phyloP scores from a whole-genome alignment of 2,888 invertebrate genomes.

The Eilema caniola region DNA sequence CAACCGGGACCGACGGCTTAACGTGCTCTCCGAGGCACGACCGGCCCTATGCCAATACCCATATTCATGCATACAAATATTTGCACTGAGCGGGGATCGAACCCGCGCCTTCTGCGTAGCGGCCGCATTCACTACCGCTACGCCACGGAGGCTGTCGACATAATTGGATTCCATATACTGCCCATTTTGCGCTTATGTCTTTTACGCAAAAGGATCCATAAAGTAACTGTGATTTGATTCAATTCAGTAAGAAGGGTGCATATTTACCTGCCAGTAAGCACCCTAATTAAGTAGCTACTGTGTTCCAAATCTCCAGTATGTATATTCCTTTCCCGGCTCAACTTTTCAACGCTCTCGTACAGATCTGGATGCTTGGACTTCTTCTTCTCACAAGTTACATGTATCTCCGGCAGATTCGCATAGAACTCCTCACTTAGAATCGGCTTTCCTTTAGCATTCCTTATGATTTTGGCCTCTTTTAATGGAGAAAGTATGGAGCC shows the following conservation, averaged over 20 bases:
- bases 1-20: too few relatives aligned
- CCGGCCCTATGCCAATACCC: too few relatives aligned
- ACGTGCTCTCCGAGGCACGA: too few relatives aligned
- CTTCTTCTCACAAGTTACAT: conserved; percentile 78
- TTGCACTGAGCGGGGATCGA: too few relatives aligned
- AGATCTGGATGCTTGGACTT: conserved; percentile 56
- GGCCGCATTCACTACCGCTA: too few relatives aligned
- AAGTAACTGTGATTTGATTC: too few relatives aligned
- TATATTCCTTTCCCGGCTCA: conserved; percentile 70
- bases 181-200: too few relatives aligned
- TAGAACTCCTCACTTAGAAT: conserved; percentile 80
- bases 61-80: too few relatives aligned
- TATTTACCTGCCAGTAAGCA: conserved; percentile 75
- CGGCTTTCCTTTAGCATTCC: conserved; percentile 73
- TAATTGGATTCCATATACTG: too few relatives aligned
- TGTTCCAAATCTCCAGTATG: conserved; percentile 71
- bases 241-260: background rate
- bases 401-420: conserved; percentile 77
- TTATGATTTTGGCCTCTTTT: conserved; percentile 75
- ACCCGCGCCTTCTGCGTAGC: too few relatives aligned
- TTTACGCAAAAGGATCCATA: too few relatives aligned
- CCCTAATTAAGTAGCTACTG: conserved; percentile 76
- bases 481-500: conserved; percentile 81
- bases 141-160: too few relatives aligned
- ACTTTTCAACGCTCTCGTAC: conserved; percentile 70